Evolutionary conservation across 2,888 invertebrate species (phyloP).

Genomic region (Drosophila nr. perissopoda): DNA sequence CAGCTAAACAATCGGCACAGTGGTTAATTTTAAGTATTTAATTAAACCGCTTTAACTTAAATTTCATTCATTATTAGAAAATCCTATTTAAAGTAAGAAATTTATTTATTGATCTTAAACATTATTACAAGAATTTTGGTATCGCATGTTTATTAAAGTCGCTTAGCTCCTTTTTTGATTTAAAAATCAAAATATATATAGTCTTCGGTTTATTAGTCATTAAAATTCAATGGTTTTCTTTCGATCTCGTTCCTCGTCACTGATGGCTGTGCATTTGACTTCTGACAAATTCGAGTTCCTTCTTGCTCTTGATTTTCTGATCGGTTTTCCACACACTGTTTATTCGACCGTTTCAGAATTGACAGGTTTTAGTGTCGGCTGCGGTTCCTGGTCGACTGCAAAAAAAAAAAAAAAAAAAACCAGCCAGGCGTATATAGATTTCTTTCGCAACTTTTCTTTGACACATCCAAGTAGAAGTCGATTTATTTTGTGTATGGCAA

Average conservation of each 20-base stretch:
- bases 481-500: constrained; percentile 28
- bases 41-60: not conserved
- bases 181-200: not conserved
- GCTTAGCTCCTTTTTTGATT: not conserved
- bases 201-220: not conserved
- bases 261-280: constrained; percentile 2
- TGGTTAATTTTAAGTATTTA: not conserved
- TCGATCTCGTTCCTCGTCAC: constrained; percentile 6
- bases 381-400: constrained; percentile 3
- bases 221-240: not conserved
- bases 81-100: not conserved
- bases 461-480: not conserved
- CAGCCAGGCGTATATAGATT: constrained; percentile 4
- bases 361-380: constrained; percentile 42
- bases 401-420: not conserved
- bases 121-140: not conserved
- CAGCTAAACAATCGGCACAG: not conserved
- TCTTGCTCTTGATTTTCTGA: constrained; percentile 24
- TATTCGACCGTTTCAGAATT: constrained; percentile 44
- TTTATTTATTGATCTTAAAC: not conserved
- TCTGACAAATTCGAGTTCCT: constrained; percentile 14
- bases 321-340: constrained; percentile 34
- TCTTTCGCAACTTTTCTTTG: not conserved
- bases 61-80: not conserved
- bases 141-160: not conserved